phyloP scores from a whole-genome alignment of 2,797 vertebrate genomes.

The Squalus acanthias region DNA sequence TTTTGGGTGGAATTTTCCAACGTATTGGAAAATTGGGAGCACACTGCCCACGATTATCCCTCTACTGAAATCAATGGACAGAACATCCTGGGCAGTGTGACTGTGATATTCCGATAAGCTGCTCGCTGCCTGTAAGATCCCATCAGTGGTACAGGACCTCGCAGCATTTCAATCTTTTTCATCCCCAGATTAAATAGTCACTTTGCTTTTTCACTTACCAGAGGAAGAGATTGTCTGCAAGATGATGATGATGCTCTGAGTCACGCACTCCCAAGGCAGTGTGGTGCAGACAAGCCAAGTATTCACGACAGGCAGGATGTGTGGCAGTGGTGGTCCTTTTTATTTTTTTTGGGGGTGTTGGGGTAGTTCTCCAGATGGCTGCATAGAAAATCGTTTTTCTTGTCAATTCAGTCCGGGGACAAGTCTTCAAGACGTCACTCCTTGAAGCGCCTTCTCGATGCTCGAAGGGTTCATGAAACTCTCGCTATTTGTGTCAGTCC shows the following conservation, averaged over 20 bases:
- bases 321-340: too few species aligned
- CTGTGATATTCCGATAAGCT: neutral
- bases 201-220: neutral
- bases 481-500: too few species aligned
- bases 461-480: too few species aligned
- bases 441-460: too few species aligned
- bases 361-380: neutral
- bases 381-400: neutral
- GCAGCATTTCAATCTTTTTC: neutral
- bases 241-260: neutral
- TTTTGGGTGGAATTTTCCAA: neutral
- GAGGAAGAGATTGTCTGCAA: neutral
- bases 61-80: neutral
- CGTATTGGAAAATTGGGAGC: neutral
- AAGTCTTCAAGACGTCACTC: neutral
- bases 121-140: neutral
- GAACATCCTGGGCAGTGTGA: neutral
- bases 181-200: neutral
- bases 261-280: neutral
- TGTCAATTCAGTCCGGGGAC: neutral
- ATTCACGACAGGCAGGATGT: too few species aligned
- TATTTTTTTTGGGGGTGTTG: too few species aligned
- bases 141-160: neutral
- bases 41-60: neutral
- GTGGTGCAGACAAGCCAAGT: neutral